Evolutionary conservation across 2,888 invertebrate genomes (phyloP).

Genomic region (Prionchulus punctatus): DNA sequence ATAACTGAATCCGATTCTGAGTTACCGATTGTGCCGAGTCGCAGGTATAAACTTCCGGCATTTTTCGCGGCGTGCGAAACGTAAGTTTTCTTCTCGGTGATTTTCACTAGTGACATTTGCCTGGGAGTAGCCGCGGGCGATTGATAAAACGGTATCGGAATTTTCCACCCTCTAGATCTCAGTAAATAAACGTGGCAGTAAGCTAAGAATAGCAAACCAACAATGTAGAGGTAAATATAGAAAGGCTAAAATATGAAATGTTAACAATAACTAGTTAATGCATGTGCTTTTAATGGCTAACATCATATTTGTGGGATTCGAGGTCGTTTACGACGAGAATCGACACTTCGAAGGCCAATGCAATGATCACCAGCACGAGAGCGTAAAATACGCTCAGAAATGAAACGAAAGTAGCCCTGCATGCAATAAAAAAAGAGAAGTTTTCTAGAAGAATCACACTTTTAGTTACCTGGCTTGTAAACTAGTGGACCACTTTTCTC

Average conservation of each 20-base stretch:
- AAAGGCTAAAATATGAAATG: conserved; percentile 12
- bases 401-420: neutral
- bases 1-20: no score
- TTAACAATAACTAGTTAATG: neutral
- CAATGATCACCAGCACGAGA: neutral
- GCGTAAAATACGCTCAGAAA: neutral
- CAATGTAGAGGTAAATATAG: conserved; percentile 13
- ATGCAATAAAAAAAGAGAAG: no score
- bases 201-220: conserved; percentile 11
- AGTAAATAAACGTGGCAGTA: neutral
- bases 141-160: neutral
- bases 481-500: no score
- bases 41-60: conserved; percentile 12
- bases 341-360: neutral
- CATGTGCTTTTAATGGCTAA: no score
- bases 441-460: no score
- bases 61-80: conserved; percentile 7
- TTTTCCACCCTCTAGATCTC: neutral
- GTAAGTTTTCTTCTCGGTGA: neutral
- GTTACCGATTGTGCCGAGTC: conserved; percentile 11
- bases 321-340: neutral
- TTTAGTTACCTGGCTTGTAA: no score
- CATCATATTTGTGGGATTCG: neutral
- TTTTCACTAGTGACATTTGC: neutral
- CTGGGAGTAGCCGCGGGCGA: neutral